These are phyloP conservation scores for Cheirogaleus medius DNA, from an alignment of 2,113 vertebrate species.

Conservation along the genomic window DNA sequence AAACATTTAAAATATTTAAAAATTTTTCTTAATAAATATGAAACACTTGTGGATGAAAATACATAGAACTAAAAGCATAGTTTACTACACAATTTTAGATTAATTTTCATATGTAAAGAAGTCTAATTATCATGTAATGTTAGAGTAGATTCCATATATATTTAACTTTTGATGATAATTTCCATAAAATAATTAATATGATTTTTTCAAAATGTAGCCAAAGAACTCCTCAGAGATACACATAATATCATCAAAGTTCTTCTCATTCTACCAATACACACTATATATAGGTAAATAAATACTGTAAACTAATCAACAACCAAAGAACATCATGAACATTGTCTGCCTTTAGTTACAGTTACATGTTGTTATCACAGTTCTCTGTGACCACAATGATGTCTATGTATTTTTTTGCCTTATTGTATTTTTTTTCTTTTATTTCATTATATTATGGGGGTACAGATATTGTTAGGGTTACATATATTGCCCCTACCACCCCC, in stretches of 20 bases:
- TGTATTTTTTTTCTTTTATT: too few relatives aligned
- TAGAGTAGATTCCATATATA: neutral
- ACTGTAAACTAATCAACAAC: neutral
- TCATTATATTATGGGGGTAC: too few relatives aligned
- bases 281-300: neutral
- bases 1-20: neutral
- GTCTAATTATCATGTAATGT: neutral
- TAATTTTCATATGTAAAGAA: neutral
- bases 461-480: too few relatives aligned
- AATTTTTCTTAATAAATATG: neutral
- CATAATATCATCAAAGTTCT: neutral
- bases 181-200: neutral
- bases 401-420: neutral
- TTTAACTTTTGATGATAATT: neutral
- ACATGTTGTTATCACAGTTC: neutral
- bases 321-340: neutral
- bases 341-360: neutral
- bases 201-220: neutral
- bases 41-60: neutral
- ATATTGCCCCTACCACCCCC: too few relatives aligned
- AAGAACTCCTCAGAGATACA: neutral
- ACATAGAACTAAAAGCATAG: neutral
- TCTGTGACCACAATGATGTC: neutral
- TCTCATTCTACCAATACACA: neutral
- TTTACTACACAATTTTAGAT: neutral